Evolutionary conservation across 2,797 vertebrate genomes (phyloP).

Genomic region (Epinephelus coioides): DNA sequence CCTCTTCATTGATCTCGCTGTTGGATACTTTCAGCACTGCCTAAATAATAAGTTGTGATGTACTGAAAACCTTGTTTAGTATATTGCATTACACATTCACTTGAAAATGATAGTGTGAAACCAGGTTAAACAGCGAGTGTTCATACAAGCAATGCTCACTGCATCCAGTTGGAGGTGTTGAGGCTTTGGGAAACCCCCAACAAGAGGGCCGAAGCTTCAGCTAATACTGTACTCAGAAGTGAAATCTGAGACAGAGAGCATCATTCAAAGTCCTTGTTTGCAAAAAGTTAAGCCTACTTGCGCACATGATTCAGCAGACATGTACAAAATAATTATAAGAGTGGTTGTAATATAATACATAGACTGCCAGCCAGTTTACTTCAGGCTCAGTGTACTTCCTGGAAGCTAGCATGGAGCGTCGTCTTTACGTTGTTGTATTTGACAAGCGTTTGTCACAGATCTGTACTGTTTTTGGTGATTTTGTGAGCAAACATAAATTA

Average conservation of each 20-base stretch:
- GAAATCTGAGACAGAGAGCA: slow-evolving; percentile 69
- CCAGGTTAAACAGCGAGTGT: neutral
- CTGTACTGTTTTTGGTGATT: neutral
- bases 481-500: neutral
- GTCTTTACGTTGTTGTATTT: neutral
- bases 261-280: neutral
- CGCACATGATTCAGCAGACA: neutral
- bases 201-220: slow-evolving; percentile 24
- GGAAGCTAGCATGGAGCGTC: neutral
- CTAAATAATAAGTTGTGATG: neutral
- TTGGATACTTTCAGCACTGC: neutral
- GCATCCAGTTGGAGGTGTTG: slow-evolving; percentile 10
- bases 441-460: neutral
- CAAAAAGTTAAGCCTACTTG: neutral
- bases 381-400: neutral
- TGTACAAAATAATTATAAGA: neutral
- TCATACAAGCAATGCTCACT: slow-evolving; percentile 4
- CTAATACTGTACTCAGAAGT: slow-evolving; percentile 42
- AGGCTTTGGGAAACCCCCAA: slow-evolving; percentile 46
- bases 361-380: neutral
- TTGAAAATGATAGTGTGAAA: neutral
- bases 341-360: neutral
- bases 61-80: neutral
- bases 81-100: neutral
- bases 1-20: slow-evolving; percentile 1